Percentiles rank a stretch among this genome's conserved stretches.
These are phyloP conservation scores for Montipora cactus DNA, from an alignment of 64 coral and sea anemone species.

Conservation along the genomic window DNA sequence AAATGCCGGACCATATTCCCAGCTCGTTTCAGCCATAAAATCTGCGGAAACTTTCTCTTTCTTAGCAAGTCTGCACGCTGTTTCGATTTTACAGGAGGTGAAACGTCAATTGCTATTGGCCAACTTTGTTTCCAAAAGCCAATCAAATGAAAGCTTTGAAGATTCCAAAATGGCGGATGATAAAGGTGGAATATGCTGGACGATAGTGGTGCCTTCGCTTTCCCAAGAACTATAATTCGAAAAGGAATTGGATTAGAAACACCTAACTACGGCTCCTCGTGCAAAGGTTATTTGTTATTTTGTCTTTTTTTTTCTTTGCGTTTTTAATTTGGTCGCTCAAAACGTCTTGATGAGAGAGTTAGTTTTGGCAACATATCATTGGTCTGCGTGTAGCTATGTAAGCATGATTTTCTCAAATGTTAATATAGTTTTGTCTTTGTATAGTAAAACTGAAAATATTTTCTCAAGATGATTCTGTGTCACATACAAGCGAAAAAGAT, in stretches of 20 bases:
- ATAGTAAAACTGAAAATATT: conserved; percentile 63
- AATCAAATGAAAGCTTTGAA: neutral
- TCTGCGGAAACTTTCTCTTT: neutral
- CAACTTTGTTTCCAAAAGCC: neutral
- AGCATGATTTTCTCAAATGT: neutral
- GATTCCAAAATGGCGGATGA: conserved; percentile 4
- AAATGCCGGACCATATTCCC: conserved; percentile 80
- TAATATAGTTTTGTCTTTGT: neutral
- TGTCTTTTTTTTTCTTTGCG: neutral
- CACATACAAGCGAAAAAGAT: conserved; percentile 25
- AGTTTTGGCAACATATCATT: no score
- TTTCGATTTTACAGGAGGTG: neutral
- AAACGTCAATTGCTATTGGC: neutral
- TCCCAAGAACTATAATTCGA: conserved; percentile 21
- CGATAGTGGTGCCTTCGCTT: neutral
- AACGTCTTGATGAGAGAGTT: no score
- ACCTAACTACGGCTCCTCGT: conserved; percentile 64
- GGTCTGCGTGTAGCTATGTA: no score
- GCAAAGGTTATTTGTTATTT: conserved; percentile 28
- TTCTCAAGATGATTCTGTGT: conserved; percentile 43
- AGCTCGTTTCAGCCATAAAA: conserved; percentile 15
- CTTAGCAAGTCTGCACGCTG: neutral
- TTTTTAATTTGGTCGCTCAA: no score
- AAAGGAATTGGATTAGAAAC: conserved; percentile 75
- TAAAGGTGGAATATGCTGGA: neutral